Percentiles rank a stretch among this genome's conserved stretches.
phyloP scores from a whole-genome alignment of 2,113 vertebrate species.

The Macheiramphus alcinus region DNA sequence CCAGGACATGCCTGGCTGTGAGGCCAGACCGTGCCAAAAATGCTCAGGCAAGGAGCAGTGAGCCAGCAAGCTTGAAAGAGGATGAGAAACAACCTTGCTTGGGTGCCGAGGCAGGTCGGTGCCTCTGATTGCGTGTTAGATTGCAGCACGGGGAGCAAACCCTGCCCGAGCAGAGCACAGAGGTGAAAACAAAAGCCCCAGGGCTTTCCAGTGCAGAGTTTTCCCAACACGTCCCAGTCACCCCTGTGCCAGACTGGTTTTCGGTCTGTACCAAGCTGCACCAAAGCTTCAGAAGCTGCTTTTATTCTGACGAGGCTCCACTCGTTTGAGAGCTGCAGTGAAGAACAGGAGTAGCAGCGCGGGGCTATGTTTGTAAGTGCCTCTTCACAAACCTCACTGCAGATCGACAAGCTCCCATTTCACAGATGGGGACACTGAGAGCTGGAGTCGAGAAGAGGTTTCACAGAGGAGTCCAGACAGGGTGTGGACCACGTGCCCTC shows the following conservation, averaged over 20 bases:
- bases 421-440: not conserved
- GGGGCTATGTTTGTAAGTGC: accelerated
- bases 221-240: not conserved
- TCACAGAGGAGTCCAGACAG: not conserved
- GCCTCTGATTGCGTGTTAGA: not conserved
- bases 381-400: not conserved
- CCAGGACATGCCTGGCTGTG: not conserved
- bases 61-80: not conserved
- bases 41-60: not conserved
- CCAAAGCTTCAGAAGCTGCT: not conserved
- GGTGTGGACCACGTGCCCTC: not conserved
- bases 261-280: not conserved
- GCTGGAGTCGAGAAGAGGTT: not conserved
- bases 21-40: not conserved
- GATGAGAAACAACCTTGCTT: not conserved
- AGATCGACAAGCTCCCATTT: not conserved
- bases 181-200: not conserved
- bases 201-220: not conserved
- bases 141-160: not conserved
- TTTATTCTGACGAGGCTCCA: not conserved
- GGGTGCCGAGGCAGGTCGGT: not conserved
- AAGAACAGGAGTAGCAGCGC: accelerated
- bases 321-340: not conserved
- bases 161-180: not conserved
- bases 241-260: not conserved